Base-by-base conservation (phyloP, 2,113 vertebrate genomes). In the Chaetura pelagica region DNA sequence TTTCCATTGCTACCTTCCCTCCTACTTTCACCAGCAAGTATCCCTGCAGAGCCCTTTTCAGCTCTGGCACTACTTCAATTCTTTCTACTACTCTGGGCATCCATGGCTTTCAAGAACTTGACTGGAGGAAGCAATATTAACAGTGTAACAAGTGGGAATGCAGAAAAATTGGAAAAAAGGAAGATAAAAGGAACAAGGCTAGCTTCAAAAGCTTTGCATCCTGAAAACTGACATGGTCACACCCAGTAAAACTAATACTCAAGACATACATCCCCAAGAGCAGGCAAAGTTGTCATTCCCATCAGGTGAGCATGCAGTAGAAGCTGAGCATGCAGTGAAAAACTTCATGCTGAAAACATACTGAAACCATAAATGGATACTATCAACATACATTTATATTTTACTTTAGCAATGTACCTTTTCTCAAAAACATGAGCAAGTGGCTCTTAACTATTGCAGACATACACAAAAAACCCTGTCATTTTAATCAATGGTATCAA, bases 391-490 rank as follows among this genome's bases (percentile, higher is more conserved):
- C 32, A 73, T 4, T 35, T 63, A 26, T 22, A 38, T 71, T 93
- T 61, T n/a, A 46, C 49, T 13, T 82, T 76, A 49, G 30, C 34
- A 27, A 17, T 48, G 23, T 6, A 61, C 20, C 21, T 79, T 38
- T 38, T 69, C 30, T 23, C 62, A 49, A 68, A 85, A 68, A 18
- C 18, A 44, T 22, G 21, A 82, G 44, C 9, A 35, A 75, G 13
- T 24, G 24, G 15, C n/a, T 79, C 29, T 54, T 88, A 26, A 24
- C 9, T 84, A 35, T 0, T 58, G 22, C 61, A 83, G 40, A 79
- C 54, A 32, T 17, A 61, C 0, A 4, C 5, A 40, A 12, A 79
- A 35, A 86, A 0, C 8, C 3, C 4, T 6, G 12, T 9, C 18
- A 93, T 35, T 61, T 74, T 40, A 72, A 48, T 8, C 30, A 29